Conservation (phyloP, 1,140 invertebrate species). For the Dendroctonus ponderosae region DNA sequence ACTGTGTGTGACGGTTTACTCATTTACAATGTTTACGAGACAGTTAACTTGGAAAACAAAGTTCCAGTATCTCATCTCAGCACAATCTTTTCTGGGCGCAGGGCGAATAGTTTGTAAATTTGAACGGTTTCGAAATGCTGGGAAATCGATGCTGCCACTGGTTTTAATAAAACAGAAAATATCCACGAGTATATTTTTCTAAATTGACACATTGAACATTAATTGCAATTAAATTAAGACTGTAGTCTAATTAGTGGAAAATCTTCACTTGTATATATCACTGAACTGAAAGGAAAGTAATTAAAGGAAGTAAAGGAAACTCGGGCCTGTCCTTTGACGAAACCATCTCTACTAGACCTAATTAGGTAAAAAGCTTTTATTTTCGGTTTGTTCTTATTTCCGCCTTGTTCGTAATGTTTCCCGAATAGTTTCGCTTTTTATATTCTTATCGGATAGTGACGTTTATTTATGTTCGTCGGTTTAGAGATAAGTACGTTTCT, state of each 20-base stretch:
- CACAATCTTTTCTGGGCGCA: background rate
- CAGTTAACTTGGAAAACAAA: background rate
- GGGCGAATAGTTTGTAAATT: no score
- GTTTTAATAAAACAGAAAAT: no score
- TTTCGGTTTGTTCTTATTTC: constrained; percentile 7
- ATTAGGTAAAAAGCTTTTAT: constrained; percentile 21
- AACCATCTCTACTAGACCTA: constrained; percentile 12
- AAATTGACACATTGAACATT: no score
- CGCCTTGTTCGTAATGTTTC: constrained; percentile 6
- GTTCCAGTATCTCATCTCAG: constrained; percentile 3
- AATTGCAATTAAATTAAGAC: no score
- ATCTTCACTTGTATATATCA: no score
- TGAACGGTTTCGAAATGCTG: no score
- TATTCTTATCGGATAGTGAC: constrained; percentile 6
- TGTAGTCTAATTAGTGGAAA: no score
- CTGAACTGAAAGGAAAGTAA: background rate
- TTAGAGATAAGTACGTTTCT: constrained; percentile 1
- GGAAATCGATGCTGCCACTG: no score
- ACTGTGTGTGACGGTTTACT: background rate
- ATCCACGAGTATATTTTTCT: no score
- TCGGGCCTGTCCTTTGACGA: constrained; percentile 14
- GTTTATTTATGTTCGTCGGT: background rate
- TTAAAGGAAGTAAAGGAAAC: constrained; percentile 18
- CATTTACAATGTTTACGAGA: background rate
- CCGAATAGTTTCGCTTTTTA: constrained; percentile 1